Base-by-base conservation (phyloP, 2,888 invertebrate species). In the Agrypnus murinus region DNA sequence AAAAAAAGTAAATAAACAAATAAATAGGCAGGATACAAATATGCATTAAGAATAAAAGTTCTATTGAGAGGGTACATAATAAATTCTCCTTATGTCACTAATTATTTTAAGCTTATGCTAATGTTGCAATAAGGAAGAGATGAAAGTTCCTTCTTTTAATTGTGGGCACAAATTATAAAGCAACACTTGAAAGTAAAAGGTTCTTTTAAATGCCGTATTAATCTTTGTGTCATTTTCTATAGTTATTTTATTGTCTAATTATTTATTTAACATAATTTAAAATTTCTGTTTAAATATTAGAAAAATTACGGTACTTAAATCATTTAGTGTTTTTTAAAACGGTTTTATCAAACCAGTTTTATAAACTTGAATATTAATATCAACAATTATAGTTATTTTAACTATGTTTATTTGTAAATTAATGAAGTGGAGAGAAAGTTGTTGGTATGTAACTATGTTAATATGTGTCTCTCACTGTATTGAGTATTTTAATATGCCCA, bases 101-200 rank as follows among this genome's bases (percentile, higher is more conserved):
- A 50, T 50, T 50, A 32, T 32, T 50, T 32, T 50, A 50, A 50
- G 50, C 17, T 50, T 50, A 50, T 50, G 50, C 50, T 50, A 32
- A 50, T 50, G 31, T 31, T 32, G 50, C 32, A 50, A 50, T 48
- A 32, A 50, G 50, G 50, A 50, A 50, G 31, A 31, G 50, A 25
- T 48, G 25, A 25, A 12, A 12, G 38, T 40, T 12, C 4, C 38
- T 36, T 36, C 36, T 4, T 43, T 43, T 12, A 43, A 25, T 25
- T 25, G 25, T 25, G 25, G 25, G 25, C 25, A 25, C 25, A 25
- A 25, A 25, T 25, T 25, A 25, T 25, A 25, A 25, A 25, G 25
- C 5, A 25, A 43, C 15, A 43, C 12, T 43, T 5, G 43, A 43
- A 43, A 43, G 43, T 43, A 15, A 43, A 40, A 40, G 6, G 43